Evolutionary conservation across 2,113 vertebrate genomes (phyloP), one percentile per base, ranked within the genome.

Genomic region (Cebidichthys violaceus): DNA sequence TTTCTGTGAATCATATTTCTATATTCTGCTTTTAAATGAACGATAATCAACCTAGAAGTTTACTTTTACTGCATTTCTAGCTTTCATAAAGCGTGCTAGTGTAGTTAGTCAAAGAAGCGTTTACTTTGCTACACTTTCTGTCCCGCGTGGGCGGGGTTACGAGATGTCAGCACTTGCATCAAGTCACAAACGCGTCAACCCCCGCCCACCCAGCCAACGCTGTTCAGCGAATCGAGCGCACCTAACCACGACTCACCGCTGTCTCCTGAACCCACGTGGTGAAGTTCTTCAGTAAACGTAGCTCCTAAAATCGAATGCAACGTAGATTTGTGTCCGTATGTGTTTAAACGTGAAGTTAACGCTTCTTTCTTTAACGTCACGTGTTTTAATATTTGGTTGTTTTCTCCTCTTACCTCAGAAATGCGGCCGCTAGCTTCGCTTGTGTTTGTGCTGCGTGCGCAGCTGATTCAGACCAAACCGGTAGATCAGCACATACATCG

Each of bases 261-360:
- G 0, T 11, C 11, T 54, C 14, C 10, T 9, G n/a, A 2, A 73
- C 72, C 50, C 93, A 93, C 92, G 93, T 93, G 93, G 83, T 39
- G 43, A 57, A 3, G 37, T 70, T 85, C 7, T 15, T 1, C 59
- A 0, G 0, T 79, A 39, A 39, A 72, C 1, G 9, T 4, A 24
- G 39, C 5, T 27, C 10, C 0, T n/a, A 1, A 13, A 59, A n/a
- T 4, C 13, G 2, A 2, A 22, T 1, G 0, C 24, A 9, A 3
- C 1, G 4, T 1, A 29, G 0, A 41, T 39, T 0, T 11, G 4
- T 29, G 8, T 39, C 0, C 14, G 4, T 4, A 2, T 6, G 15
- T 55, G 2, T 73, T 70, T 2, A 0, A 0, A n/a, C 0, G 17
- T 1, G 0, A 15, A 4, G 17, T 9, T 35, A 1, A 14, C 0